Evolutionary conservation across 2,888 invertebrate species (phyloP).

Genomic region (Polydrusus tereticollis): DNA sequence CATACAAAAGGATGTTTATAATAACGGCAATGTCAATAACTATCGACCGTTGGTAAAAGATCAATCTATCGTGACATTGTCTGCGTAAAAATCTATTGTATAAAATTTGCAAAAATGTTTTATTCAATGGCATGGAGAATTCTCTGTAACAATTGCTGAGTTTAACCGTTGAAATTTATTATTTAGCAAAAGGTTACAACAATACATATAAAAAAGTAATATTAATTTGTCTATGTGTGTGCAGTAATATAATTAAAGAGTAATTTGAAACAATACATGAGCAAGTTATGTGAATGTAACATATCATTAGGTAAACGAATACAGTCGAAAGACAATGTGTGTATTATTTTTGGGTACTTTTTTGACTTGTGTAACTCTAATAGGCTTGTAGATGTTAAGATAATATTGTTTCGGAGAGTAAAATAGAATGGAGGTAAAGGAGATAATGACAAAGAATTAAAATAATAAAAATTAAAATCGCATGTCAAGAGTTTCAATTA

Average conservation of each 20-base stretch:
- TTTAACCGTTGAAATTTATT: conserved; percentile 14
- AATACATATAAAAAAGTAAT: conserved; percentile 10
- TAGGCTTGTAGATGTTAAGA: conserved; percentile 3
- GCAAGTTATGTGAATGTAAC: conserved; percentile 32
- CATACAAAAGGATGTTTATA: conserved; percentile 16
- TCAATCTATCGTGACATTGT: conserved; percentile 20
- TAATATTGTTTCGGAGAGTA: conserved; percentile 9
- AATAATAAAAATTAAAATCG: conserved; percentile 14
- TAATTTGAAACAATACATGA: conserved; percentile 21
- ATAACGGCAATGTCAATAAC: conserved; percentile 27
- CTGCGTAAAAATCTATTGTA: conserved; percentile 4
- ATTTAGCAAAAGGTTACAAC: conserved; percentile 17
- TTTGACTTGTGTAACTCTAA: neutral
- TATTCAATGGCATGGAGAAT: conserved; percentile 32
- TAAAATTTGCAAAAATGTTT: conserved; percentile 13
- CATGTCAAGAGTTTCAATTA: neutral
- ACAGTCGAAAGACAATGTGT: conserved; percentile 25
- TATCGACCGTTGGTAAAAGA: conserved; percentile 24
- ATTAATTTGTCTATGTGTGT: conserved; percentile 3
- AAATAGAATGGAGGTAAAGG: neutral
- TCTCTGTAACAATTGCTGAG: conserved; percentile 13
- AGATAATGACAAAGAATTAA: neutral
- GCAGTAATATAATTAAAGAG: conserved; percentile 11
- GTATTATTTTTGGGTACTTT: conserved; percentile 20
- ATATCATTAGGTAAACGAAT: conserved; percentile 29